Conservation (phyloP, 2,113 vertebrate genomes). For the Perca schrenkii region DNA sequence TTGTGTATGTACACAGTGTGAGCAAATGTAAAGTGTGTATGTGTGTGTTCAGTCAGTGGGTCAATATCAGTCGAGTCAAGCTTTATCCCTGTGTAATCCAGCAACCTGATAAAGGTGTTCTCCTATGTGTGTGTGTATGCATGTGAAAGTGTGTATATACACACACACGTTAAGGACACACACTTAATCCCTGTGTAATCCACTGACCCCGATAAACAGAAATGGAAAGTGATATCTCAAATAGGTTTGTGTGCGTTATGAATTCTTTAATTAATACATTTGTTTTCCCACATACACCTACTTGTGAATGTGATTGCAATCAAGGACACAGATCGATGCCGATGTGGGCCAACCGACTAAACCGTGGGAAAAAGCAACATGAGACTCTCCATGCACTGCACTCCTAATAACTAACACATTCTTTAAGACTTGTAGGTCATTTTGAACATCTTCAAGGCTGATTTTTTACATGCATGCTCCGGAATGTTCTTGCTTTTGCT, state of each 20-base stretch:
- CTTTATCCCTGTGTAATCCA: constrained; percentile 76
- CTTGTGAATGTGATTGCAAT: constrained; percentile 41
- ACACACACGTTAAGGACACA: constrained; percentile 34
- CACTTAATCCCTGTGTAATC: constrained; percentile 69
- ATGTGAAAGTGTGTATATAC: constrained; percentile 27
- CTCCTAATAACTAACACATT: background rate
- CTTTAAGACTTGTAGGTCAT: background rate
- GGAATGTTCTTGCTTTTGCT: background rate
- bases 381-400: background rate
- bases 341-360: constrained; percentile 35
- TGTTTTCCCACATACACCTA: background rate
- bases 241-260: constrained; percentile 20
- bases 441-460: background rate
- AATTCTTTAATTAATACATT: constrained; percentile 5
- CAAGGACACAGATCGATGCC: constrained; percentile 69
- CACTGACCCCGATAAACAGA: constrained; percentile 56
- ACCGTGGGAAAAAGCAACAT: constrained; percentile 68
- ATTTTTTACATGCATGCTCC: background rate
- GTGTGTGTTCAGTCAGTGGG: constrained; percentile 65
- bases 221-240: constrained; percentile 33
- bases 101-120: constrained; percentile 55
- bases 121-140: background rate
- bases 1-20: constrained; percentile 36
- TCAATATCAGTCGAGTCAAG: constrained; percentile 68
- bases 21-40: constrained; percentile 39